Base-by-base conservation (phyloP, 1,140 invertebrate species). In the Aricia agestis region DNA sequence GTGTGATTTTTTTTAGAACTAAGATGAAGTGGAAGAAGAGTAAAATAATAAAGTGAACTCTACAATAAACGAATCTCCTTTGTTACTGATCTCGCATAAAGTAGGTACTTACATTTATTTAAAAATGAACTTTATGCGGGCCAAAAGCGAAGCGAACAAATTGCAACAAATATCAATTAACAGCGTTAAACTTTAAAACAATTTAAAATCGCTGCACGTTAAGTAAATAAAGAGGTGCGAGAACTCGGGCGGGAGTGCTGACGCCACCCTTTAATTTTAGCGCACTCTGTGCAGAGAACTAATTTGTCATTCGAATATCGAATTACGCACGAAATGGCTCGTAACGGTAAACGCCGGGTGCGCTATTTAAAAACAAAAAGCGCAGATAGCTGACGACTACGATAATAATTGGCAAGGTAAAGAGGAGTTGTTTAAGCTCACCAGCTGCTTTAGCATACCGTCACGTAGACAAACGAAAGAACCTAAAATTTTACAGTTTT, bases 251-350 rank as follows among this genome's bases (percentile, higher is more conserved):
- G 68, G 18, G 58, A 59, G 67, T 42, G 18, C 59, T 52, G 66
- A 72, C 65, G 73, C 75, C 74, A 10, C 83, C 80, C 85, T 86
- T 84, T 88, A 91, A 89, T 91, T 90, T 85, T 77, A 80, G 76
- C 75, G 66, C 73, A 75, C 76, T 73, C 79, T 68, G 61, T 72
- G 78, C 76, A 76, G 72, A 73, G 80, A 82, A 87, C 86, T 89
- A 89, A 89, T 90, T 90, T 90, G 85, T 90, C 87, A 91, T 89
- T 80, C 80, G 85, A 87, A 90, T 90, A 90, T 91, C 87, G 87
- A 90, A 90, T 90, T 87, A 87, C 83, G 82, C 82, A 81, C 78
- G 83, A 87, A 91, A 91, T 86, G 85, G 86, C 82, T 79, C 81
- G 84, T 83, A 89, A 88, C 83, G 81, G 84, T 82, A 87, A 77